These are phyloP conservation scores for Leptodactylus fuscus DNA, from an alignment of 2,113 vertebrate genomes.

Conservation along the genomic window DNA sequence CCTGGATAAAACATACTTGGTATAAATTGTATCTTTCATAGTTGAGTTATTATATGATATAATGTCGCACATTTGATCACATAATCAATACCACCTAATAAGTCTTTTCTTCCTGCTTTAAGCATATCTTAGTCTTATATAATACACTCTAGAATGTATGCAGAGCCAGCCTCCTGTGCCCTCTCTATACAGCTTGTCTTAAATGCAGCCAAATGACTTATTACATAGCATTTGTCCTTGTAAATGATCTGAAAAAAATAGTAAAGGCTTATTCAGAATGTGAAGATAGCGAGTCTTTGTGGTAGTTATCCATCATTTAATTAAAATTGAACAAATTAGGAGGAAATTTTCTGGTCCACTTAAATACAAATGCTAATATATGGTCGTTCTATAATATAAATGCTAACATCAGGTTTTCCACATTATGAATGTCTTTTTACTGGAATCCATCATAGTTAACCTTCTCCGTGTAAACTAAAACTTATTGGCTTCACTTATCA, in stretches of 20 bases:
- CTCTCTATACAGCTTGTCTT: neutral
- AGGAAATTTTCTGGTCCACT: neutral
- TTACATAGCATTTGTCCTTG: constrained; percentile 16
- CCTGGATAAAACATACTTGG: no score
- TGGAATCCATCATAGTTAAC: constrained; percentile 54
- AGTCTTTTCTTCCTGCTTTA: neutral
- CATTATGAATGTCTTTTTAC: constrained; percentile 8
- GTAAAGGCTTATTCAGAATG: neutral
- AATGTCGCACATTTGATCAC: no score
- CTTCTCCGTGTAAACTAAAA: constrained; percentile 22
- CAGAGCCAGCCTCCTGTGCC: neutral
- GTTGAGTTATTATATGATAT: no score
- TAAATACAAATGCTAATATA: constrained; percentile 20
- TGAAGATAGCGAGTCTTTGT: neutral
- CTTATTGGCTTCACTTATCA: constrained; percentile 48
- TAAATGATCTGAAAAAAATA: constrained; percentile 29
- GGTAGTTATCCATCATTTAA: constrained; percentile 29
- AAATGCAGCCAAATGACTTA: neutral
- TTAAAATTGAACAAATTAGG: constrained; percentile 18
- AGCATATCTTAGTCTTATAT: neutral
- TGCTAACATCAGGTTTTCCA: constrained; percentile 41
- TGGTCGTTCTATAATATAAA: constrained; percentile 20
- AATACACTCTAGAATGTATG: neutral
- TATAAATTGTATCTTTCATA: no score
- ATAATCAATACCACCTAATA: neutral